Base-by-base conservation (phyloP, 2,888 invertebrate genomes). In the Candidula unifasciata region DNA sequence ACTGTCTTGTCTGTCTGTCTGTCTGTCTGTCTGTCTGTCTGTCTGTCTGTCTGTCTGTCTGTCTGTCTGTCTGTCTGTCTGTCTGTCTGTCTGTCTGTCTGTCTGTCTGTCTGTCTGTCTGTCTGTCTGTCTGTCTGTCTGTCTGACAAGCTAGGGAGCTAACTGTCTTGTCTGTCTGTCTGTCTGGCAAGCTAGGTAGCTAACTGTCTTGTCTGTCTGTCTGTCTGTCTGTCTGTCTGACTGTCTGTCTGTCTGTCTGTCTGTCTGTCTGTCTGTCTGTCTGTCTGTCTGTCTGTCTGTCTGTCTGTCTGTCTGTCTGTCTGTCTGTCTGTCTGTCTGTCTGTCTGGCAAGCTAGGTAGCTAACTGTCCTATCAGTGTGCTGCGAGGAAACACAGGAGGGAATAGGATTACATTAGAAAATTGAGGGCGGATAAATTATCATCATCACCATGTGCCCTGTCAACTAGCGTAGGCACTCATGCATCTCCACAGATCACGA, bases 21-120 rank as follows among this genome's bases (percentile, higher is more conserved):
- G 35, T 69, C 69, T 69, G 35, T 69, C 69, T 69, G 35, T 69
- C 69, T 69, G 35, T 69, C 69, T 69, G 35, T 69, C 69, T 69
- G 35, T 35, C 69, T 54, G 21, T 27, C 52, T 74, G 21, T 27
- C 8, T 52, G 52, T 52, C 27, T 52, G n/a, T 30, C 44, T 52
- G 24, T 54, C n/a, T 74, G 27, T 13, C 52, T 54, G 27, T 27
- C 52, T 52, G n/a, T 13, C 52, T 74, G 13, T 13, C 27, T 54
- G 21, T 54, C 52, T 54, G n/a, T 30, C 44, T 74, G 18, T 18
- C 44, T 74, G 52, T 52, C 73, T 21, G 33, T 35, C 35, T 71
- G 33, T 71, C 30, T 37, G 30, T 24, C 71, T 71, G 35, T 71
- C 21, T 71, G 30, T 37, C 71, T 71, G 30, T 35, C 69, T 69